Base-by-base conservation (phyloP, 2,797 vertebrate species). In the Peromyscus aztecus region DNA sequence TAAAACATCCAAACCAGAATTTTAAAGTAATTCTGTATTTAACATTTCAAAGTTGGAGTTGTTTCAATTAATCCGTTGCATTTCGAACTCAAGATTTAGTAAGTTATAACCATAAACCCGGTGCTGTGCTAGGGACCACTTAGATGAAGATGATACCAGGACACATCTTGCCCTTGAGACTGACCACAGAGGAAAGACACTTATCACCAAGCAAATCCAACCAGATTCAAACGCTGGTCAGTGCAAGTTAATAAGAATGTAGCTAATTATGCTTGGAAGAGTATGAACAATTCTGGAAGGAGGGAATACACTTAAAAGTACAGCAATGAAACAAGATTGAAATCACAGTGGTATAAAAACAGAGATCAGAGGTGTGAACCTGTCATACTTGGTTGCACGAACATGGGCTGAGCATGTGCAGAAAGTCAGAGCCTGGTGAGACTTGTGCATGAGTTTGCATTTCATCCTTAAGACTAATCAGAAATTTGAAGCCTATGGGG, bases 1-100 rank as follows among this genome's bases (percentile, higher is more conserved):
- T 73, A 63, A 61, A 93, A 83, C 29, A 52, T 61, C 49, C 34
- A 85, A 97, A 57, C 4, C 12, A 34, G 55, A 85, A 21, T 88
- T 93, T 4, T 52, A 81, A 63, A 52, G 71, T 21, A 63, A 57
- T 34, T 16, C 23, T 34, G 2, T 27, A 43, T n/a, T 81, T 40
- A 87, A 76, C 13, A 63, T 84, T 86, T 81, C 40, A 73, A 81
- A 82, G 40, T 61, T 91, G 23, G n/a, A 82, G 24, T 71, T 91
- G 4, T 49, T 75, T 91, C 85, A n/a, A 81, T 92, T 84, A 69
- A 88, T 89, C 23, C 82, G 69, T 86, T 80, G 78, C 40, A 73
- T 83, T 82, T 93, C 71, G 14, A 96, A 90, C 61, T 7, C 3
- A 23, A 96, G 61, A 80, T 95, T 91, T 80, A 90, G 37, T 89